phyloP scores from a whole-genome alignment of 2,113 vertebrate genomes.

The Cyanocitta stelleri region DNA sequence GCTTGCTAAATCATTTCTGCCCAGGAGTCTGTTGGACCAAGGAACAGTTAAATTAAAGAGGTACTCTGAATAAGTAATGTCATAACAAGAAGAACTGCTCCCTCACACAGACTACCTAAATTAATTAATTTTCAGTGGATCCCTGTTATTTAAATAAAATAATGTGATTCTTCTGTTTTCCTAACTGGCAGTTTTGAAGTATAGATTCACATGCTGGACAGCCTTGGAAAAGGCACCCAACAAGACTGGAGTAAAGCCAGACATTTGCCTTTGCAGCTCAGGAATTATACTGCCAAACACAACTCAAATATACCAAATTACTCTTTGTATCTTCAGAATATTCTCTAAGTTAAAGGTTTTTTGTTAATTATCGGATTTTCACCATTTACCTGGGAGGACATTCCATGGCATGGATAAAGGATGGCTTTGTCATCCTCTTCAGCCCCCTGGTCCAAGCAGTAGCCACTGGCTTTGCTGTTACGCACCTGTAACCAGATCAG shows the following conservation, averaged over 20 bases:
- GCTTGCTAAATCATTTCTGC: neutral
- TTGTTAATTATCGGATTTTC: neutral
- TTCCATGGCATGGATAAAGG: conserved; percentile 95
- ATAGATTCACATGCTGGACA: neutral
- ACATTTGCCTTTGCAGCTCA: neutral
- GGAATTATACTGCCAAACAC: neutral
- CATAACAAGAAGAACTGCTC: neutral
- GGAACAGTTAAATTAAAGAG: neutral
- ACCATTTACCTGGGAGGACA: conserved; percentile 91
- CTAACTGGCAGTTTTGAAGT: neutral
- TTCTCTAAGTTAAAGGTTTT: neutral
- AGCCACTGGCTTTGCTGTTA: conserved; percentile 95
- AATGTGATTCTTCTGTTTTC: neutral
- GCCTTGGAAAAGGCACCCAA: neutral
- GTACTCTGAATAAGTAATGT: neutral
- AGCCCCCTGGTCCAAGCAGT: conserved; percentile 94
- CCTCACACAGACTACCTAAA: neutral
- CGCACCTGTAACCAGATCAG: conserved; percentile 77
- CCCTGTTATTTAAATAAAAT: neutral
- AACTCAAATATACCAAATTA: neutral
- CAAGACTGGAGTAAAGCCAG: neutral
- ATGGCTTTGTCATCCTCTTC: conserved; percentile 96
- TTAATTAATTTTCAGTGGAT: neutral
- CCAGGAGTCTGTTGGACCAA: neutral
- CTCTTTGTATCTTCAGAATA: neutral